Base-by-base conservation (phyloP, 2,113 vertebrate genomes). In the Aplodontia rufa region DNA sequence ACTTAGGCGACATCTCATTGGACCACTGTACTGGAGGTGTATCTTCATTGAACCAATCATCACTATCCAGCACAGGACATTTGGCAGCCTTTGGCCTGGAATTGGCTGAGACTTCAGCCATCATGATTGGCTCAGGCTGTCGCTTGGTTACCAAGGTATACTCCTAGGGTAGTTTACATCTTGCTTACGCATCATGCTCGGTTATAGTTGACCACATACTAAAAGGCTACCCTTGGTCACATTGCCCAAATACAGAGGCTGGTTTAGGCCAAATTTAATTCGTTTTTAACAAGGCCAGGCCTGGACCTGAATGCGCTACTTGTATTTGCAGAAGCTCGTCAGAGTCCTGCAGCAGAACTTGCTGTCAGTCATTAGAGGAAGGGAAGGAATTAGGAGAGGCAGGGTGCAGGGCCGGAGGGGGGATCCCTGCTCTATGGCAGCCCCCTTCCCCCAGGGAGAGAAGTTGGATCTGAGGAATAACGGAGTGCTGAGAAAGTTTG, bases 401-500 rank as follows among this genome's bases (percentile, higher is more conserved):
- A 71, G 11, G 53, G 45, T 2, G 8, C 14, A 5, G 51, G 13
- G 16, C 0, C 40, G 26, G 14, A n/a, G 8, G 0, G 30, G 30
- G 35, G 35, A 2, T 16, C 16, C 60, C n/a, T 11, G 45, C 12
- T 1, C 2, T 19, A 1, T 35, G 75, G 26, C 42, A 75, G 49
- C 1, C 40, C 11, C 42, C 62, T 20, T 1, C 40, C 11, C 42
- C 62, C 26, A 1, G 42, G 30, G 30, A 22, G 62, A 17, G 42
- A 35, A 37, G 32, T 30, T 0, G 0, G 32, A 26, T 72, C 30
- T 26, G 11, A 71, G 42, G 37, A 5, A 26, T 45, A 47, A 28
- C 2, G 19, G 6, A 5, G 5, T 0, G 0, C 28, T 0, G 3
- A 60, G 69, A 22, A 12, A 35, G 62, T 68, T 74, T 8, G 35